These are phyloP conservation scores for Gari tellinella DNA, from an alignment of 2,888 invertebrate species.

Conservation along the genomic window DNA sequence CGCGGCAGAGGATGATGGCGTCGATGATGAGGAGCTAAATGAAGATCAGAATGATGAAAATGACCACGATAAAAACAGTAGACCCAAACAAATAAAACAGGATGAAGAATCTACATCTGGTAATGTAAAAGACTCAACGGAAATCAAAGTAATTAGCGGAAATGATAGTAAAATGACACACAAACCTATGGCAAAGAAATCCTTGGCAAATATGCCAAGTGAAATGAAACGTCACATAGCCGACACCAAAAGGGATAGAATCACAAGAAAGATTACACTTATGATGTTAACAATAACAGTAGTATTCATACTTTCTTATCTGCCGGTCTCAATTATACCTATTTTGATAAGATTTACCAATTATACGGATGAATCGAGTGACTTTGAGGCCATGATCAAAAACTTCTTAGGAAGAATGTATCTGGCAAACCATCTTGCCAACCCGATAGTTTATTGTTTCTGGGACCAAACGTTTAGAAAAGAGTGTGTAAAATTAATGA, in stretches of 20 bases:
- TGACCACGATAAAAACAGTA: not conserved
- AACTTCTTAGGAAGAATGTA: constrained; percentile 42
- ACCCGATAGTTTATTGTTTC: constrained; percentile 26
- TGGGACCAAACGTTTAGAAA: constrained; percentile 15
- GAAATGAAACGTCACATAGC: constrained; percentile 34
- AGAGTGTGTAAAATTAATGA: constrained; percentile 2
- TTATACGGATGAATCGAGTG: constrained; percentile 31
- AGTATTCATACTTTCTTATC: constrained; percentile 52
- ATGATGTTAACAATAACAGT: constrained; percentile 62
- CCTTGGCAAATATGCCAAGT: not conserved
- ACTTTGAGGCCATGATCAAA: constrained; percentile 10
- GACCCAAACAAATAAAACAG: too few species aligned
- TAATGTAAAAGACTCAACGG: not conserved
- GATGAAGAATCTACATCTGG: too few species aligned
- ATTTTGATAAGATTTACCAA: constrained; percentile 22
- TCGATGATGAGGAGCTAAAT: constrained; percentile 16
- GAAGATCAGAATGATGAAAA: not conserved
- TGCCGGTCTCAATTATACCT: constrained; percentile 52
- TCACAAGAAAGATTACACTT: constrained; percentile 57
- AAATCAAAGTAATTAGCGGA: not conserved
- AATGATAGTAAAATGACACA: not conserved
- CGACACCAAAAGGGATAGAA: constrained; percentile 35
- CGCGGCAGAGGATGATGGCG: constrained; percentile 1
- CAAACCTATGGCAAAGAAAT: not conserved
- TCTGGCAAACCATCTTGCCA: constrained; percentile 11